Percentiles rank a stretch among this genome's conserved stretches.
phyloP scores from a whole-genome alignment of 2,113 vertebrate genomes.

The Boleophthalmus pectinirostris region DNA sequence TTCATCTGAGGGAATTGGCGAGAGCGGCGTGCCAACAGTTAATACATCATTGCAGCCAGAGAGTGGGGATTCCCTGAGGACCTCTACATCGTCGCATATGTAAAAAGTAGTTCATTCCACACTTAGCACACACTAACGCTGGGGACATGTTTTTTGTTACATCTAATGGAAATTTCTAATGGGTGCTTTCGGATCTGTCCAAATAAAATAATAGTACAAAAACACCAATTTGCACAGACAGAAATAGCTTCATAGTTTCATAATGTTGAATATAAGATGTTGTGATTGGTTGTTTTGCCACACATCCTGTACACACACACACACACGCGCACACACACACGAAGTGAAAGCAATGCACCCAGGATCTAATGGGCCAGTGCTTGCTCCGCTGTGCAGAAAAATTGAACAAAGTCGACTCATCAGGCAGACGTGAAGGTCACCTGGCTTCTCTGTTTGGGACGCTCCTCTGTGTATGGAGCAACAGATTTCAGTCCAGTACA shows the following conservation, averaged over 20 bases:
- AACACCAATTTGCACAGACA: constrained; percentile 55
- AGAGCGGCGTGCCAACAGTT: constrained; percentile 66
- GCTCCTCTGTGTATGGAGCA: constrained; percentile 40
- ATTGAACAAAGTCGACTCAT: constrained; percentile 63
- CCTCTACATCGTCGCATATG: constrained; percentile 68
- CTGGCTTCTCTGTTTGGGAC: constrained; percentile 52
- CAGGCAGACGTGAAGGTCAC: constrained; percentile 70
- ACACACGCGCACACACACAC: constrained; percentile 28
- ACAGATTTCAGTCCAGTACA: constrained; percentile 44
- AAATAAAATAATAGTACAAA: constrained; percentile 70
- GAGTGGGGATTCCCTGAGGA: constrained; percentile 66
- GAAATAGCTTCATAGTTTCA: constrained; percentile 70
- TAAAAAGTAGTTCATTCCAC: constrained; percentile 79
- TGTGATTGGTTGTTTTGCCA: constrained; percentile 43
- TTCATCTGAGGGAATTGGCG: constrained; percentile 52
- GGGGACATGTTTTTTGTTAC: constrained; percentile 71
- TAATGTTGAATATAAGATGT: constrained; percentile 57
- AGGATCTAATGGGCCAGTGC: constrained; percentile 51
- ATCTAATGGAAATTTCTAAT: constrained; percentile 76
- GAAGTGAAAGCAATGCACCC: constrained; percentile 25
- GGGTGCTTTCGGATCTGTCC: constrained; percentile 70
- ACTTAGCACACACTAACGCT: constrained; percentile 72
- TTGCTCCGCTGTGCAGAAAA: constrained; percentile 61
- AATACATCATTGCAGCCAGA: constrained; percentile 69
- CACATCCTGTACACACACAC: too few species aligned